Percentiles rank a stretch among this genome's conserved stretches.
These are phyloP conservation scores for Trachelus troglodyta DNA, from an alignment of 2,888 invertebrate genomes.

Conservation along the genomic window DNA sequence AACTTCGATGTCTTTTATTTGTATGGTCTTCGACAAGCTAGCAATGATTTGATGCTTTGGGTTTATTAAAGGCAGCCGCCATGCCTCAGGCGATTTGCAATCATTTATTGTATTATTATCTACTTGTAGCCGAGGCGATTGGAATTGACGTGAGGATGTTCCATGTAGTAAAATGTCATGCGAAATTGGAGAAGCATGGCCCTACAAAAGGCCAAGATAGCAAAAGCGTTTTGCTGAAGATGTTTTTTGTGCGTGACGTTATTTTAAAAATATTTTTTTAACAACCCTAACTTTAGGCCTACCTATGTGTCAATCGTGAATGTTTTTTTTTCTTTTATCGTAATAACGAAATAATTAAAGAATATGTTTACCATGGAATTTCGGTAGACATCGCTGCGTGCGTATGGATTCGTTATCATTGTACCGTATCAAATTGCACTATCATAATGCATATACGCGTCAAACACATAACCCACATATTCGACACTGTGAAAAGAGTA, in stretches of 20 bases:
- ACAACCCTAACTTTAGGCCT: constrained; percentile 27
- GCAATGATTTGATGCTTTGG: not conserved
- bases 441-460: not conserved
- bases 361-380: not conserved
- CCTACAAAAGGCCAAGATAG: too few relatives aligned
- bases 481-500: constrained; percentile 3
- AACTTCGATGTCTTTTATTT: not conserved
- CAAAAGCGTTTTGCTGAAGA: not conserved
- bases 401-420: not conserved
- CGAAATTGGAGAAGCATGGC: too few relatives aligned
- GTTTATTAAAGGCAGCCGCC: not conserved
- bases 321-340: not conserved
- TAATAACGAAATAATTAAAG: not conserved
- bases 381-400: too few relatives aligned
- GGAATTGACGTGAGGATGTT: constrained; percentile 9
- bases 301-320: constrained; percentile 7
- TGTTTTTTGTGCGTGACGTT: constrained; percentile 10
- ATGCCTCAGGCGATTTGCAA: constrained; percentile 16
- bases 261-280: constrained; percentile 22
- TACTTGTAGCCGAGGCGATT: constrained; percentile 10
- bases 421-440: not conserved
- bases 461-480: too few relatives aligned
- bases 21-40: not conserved
- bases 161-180: not conserved
- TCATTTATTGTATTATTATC: constrained; percentile 5